Conservation (phyloP, 2,113 vertebrate genomes). For the Centropus bengalensis region DNA sequence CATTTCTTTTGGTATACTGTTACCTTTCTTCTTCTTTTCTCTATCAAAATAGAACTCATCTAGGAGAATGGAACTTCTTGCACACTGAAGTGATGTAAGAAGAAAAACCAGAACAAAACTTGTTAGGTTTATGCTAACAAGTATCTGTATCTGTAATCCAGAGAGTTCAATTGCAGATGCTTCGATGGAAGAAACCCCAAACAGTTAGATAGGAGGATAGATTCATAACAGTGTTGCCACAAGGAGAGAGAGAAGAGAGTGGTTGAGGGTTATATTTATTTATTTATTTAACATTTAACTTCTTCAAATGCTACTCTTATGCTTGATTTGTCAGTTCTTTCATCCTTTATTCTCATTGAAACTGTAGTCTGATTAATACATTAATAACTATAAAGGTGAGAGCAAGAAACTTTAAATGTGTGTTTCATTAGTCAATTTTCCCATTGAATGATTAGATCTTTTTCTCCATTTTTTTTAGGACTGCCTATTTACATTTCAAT, state of each 20-base stretch:
- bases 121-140: not conserved
- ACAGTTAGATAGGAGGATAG: not conserved
- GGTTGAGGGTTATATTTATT: not conserved
- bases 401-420: not conserved
- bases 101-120: not conserved
- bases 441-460: not conserved
- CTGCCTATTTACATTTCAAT: not conserved
- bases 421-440: not conserved
- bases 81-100: not conserved
- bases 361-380: not conserved
- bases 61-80: not conserved
- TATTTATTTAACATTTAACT: not conserved
- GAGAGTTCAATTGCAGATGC: not conserved
- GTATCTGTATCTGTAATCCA: not conserved
- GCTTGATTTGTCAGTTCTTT: not conserved
- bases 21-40: not conserved
- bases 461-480: not conserved
- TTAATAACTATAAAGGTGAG: not conserved
- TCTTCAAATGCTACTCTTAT: not conserved
- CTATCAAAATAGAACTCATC: not conserved
- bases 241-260: not conserved
- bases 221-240: not conserved
- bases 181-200: not conserved
- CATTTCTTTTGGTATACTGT: not conserved
- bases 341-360: not conserved